Conservation (phyloP, 30 jellyfish, hydroid and myxozoan species). For the Aurelia coerulea region DNA sequence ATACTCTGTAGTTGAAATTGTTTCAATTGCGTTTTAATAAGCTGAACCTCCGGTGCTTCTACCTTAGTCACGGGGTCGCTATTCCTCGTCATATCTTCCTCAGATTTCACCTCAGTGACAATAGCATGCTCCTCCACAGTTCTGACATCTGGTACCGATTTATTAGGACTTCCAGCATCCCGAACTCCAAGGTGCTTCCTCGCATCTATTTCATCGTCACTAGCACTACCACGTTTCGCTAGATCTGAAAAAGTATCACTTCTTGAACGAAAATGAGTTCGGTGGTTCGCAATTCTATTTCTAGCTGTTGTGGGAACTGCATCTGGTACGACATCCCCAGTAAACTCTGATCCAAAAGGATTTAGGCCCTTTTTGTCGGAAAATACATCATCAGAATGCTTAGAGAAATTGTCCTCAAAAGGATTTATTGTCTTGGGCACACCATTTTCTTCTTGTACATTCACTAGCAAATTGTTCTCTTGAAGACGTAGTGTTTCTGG, state of each 20-base stretch:
- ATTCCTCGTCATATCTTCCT: neutral
- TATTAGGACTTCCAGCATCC: conserved; percentile 48
- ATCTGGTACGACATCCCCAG: conserved; percentile 12
- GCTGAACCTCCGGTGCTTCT: neutral
- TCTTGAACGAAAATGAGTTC: conserved; percentile 88
- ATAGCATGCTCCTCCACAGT: conserved; percentile 1
- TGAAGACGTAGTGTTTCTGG: conserved; percentile 9
- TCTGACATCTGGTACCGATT: conserved; percentile 57
- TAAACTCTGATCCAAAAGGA: conserved; percentile 58
- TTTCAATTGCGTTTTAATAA: neutral
- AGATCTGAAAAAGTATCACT: conserved; percentile 84
- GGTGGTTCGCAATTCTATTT: conserved; percentile 19
- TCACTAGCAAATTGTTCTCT: neutral
- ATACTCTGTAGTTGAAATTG: neutral
- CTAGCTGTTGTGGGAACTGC: conserved; percentile 18
- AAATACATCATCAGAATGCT: neutral
- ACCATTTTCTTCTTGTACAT: neutral
- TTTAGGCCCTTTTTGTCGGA: neutral
- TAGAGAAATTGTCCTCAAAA: conserved; percentile 69
- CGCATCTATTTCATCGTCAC: conserved; percentile 33
- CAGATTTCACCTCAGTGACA: neutral
- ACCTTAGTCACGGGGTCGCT: no score
- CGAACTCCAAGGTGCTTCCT: conserved; percentile 2
- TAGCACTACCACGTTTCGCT: conserved; percentile 52
- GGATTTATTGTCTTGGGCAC: conserved; percentile 27